A percentile compares a stretch with the other conserved stretches of the same genome.
Conservation (phyloP, 2,888 invertebrate genomes). For the Laothoe populi region DNA sequence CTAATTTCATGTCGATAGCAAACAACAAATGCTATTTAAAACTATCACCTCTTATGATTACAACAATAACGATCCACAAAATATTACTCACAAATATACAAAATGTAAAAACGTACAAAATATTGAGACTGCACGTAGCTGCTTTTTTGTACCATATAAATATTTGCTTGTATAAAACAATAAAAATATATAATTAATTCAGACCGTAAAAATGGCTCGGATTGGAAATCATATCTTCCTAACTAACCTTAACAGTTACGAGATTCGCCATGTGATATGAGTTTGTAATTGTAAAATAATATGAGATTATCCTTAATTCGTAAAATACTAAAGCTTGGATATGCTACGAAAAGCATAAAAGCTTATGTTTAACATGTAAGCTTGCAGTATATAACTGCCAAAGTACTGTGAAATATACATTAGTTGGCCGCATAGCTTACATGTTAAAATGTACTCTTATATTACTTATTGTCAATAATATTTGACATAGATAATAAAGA, state of each 20-base stretch:
- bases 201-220: constrained; percentile 75
- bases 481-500: constrained; percentile 45
- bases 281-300: constrained; percentile 34
- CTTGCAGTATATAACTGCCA: constrained; percentile 30
- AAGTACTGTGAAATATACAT: too few species aligned
- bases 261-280: constrained; percentile 57
- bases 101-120: constrained; percentile 16
- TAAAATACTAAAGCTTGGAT: constrained; percentile 29
- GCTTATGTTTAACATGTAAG: constrained; percentile 8
- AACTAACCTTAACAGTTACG: constrained; percentile 46
- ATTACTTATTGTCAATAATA: constrained; percentile 67
- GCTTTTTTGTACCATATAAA: constrained; percentile 38
- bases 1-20: too few species aligned
- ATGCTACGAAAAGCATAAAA: not conserved
- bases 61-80: too few species aligned
- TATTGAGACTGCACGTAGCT: constrained; percentile 19
- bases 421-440: constrained; percentile 34
- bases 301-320: constrained; percentile 11
- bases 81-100: not conserved
- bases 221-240: constrained; percentile 55
- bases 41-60: not conserved
- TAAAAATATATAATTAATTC: constrained; percentile 43
- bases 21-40: too few species aligned
- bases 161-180: constrained; percentile 34
- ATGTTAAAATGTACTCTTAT: constrained; percentile 32